Percentiles rank a stretch among this genome's conserved stretches.
phyloP scores from a whole-genome alignment of 2,888 invertebrate genomes.

The Drosophila hamatofila region DNA sequence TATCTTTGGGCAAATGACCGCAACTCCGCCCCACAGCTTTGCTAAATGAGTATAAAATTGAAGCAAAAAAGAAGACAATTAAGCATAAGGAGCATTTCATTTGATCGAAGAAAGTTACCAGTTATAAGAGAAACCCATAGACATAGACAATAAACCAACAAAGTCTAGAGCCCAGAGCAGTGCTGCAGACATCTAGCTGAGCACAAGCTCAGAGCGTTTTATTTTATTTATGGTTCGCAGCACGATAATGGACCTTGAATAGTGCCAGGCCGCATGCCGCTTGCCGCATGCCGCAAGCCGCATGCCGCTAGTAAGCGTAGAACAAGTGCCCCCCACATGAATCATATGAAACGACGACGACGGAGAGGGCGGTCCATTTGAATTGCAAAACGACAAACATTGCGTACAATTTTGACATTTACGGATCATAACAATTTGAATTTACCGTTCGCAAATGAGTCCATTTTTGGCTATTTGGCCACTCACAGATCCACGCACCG shows the following conservation, averaged over 20 bases:
- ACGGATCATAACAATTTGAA: conserved; percentile 85
- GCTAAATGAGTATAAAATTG: conserved; percentile 75
- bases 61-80: conserved; percentile 70
- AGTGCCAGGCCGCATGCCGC: conserved; percentile 39
- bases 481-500: conserved; percentile 21
- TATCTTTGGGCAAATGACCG: conserved; percentile 62
- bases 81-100: conserved; percentile 80
- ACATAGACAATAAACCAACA: conserved; percentile 27
- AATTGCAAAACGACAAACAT: conserved; percentile 56
- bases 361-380: conserved; percentile 39
- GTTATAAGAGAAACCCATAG: conserved; percentile 53
- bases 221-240: conserved; percentile 54
- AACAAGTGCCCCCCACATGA: conserved; percentile 52
- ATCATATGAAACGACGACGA: conserved; percentile 24
- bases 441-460: conserved; percentile 78
- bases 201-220: conserved; percentile 18
- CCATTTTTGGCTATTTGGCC: conserved; percentile 69
- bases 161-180: conserved; percentile 33
- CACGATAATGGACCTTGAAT: conserved; percentile 64
- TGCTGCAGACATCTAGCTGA: conserved; percentile 9
- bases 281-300: conserved; percentile 40
- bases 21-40: conserved; percentile 50
- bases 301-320: conserved; percentile 12
- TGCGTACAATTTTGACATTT: conserved; percentile 83
- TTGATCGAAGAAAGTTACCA: conserved; percentile 72